These are phyloP conservation scores for Orthonychiurus folsomi DNA, from an alignment of 2,888 invertebrate genomes.

Conservation along the genomic window DNA sequence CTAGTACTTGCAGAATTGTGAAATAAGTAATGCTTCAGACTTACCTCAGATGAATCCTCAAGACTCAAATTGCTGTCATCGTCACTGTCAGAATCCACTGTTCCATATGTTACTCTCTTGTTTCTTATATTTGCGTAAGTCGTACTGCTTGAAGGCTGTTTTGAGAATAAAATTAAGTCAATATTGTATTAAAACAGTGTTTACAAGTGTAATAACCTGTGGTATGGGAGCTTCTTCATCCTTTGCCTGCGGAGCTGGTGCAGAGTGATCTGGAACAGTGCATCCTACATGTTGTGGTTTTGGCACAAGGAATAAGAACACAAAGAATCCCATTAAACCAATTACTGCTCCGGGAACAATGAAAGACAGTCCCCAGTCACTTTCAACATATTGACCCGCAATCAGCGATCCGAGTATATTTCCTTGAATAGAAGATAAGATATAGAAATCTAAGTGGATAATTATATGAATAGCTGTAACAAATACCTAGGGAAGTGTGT, in stretches of 20 bases:
- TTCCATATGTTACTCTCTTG: slow-evolving; percentile 1
- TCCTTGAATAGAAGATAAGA: no score
- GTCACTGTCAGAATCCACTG: slow-evolving; percentile 12
- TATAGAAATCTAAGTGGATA: no score
- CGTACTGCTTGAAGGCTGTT: background rate
- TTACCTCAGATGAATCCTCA: slow-evolving; percentile 9
- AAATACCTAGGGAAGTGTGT: slow-evolving; percentile 85
- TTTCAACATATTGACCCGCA: slow-evolving; percentile 75
- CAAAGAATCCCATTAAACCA: slow-evolving; percentile 57
- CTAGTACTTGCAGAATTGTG: background rate
- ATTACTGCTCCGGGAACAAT: slow-evolving; percentile 75
- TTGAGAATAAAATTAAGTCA: background rate
- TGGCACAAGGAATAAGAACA: slow-evolving; percentile 78
- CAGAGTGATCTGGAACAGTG: slow-evolving; percentile 43
- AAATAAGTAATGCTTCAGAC: background rate
- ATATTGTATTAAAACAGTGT: background rate
- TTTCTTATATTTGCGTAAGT: background rate
- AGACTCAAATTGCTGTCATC: slow-evolving; percentile 4
- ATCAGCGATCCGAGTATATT: slow-evolving; percentile 88
- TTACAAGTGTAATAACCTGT: slow-evolving; percentile 1
- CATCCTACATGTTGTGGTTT: slow-evolving; percentile 68
- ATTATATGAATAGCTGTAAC: no score
- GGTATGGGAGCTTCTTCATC: background rate
- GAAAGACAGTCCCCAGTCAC: slow-evolving; percentile 84
- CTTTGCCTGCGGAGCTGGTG: background rate